Base-by-base conservation (phyloP, 2,888 invertebrate species). In the Stenoptilia bipunctidactyla region DNA sequence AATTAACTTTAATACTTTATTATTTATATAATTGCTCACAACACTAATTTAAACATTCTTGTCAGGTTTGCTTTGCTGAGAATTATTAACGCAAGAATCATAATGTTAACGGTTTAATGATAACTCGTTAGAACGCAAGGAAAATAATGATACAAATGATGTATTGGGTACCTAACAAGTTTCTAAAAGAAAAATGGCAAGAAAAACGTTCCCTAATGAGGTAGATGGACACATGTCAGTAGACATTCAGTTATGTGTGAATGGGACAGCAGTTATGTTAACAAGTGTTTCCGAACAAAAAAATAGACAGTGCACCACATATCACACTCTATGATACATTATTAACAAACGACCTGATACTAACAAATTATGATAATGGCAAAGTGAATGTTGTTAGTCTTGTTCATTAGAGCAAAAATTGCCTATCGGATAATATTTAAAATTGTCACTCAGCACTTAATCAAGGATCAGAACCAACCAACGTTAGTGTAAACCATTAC, bases 381-480 rank as follows among this genome's bases (percentile, higher is more conserved):
- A 51, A 57, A 68, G 73, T 71, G 72, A 76, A 74, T 74, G 74
- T 74, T 67, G 73, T 60, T 61, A 57, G 58, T 57, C 69, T 50
- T 61, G 68, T 66, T 70, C 61, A 61, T 69, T 68, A 68, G 14
- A 65, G 61, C 58, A 66, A 68, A 71, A 71, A 70, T 70, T 60
- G 34, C 58, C 62, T 62, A 68, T 62, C 61, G 52, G 55, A 13
- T 53, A 51, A 56, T 67, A 68, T 71, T 68, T 20, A 60, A 67
- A 66, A 72, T 66, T 66, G 66, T 66, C 63, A 66, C 59, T 56
- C 60, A 52, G 51, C 53, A 52, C 58, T 56, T 56, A 61, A 59
- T 57, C 58, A 54, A 54, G 59, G 61, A 62, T 61, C 66, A 61
- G 63, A 52, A 51, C 15, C 30, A 15, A 34, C 37, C 33, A 34